Conservation (phyloP, 2,113 vertebrate species). For the Alexandromys fortis region DNA sequence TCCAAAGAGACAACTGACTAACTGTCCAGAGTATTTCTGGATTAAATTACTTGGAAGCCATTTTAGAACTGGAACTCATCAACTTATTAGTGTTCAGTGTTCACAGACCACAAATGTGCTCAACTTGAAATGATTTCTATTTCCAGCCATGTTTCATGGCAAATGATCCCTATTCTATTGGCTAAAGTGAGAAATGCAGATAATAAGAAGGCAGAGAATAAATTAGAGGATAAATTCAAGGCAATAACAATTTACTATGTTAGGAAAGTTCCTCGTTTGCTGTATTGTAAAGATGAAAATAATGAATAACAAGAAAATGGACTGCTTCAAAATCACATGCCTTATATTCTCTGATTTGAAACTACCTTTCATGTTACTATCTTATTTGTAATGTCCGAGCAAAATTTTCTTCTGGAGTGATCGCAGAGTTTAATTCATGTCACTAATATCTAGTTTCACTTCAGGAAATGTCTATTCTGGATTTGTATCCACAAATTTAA, state of each 20-base stretch:
- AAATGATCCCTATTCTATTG: slow-evolving; percentile 59
- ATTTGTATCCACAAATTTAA: neutral
- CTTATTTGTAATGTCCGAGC: neutral
- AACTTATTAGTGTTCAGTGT: slow-evolving; percentile 62
- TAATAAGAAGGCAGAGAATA: slow-evolving; percentile 54
- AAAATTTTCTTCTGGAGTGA: slow-evolving; percentile 23
- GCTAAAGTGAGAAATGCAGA: slow-evolving; percentile 59
- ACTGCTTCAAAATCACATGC: neutral
- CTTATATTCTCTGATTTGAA: slow-evolving; percentile 37
- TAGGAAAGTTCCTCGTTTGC: slow-evolving; percentile 21
- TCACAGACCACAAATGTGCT: slow-evolving; percentile 52
- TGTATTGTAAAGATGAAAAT: slow-evolving; percentile 57
- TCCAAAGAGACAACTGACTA: neutral
- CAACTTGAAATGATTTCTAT: slow-evolving; percentile 66
- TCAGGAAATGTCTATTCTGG: slow-evolving; percentile 16
- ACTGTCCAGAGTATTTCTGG: slow-evolving; percentile 45
- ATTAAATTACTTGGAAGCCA: slow-evolving; percentile 49
- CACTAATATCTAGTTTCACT: neutral
- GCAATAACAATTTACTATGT: slow-evolving; percentile 29
- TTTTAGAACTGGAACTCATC: slow-evolving; percentile 47
- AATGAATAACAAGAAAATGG: slow-evolving; percentile 30
- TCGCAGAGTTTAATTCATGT: slow-evolving; percentile 4
- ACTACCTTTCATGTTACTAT: neutral
- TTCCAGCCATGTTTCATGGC: slow-evolving; percentile 64
- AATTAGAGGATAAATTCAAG: slow-evolving; percentile 61